Percentiles rank a stretch among this genome's conserved stretches.
Conservation (phyloP, 2,888 invertebrate species). For the Antitype chi region DNA sequence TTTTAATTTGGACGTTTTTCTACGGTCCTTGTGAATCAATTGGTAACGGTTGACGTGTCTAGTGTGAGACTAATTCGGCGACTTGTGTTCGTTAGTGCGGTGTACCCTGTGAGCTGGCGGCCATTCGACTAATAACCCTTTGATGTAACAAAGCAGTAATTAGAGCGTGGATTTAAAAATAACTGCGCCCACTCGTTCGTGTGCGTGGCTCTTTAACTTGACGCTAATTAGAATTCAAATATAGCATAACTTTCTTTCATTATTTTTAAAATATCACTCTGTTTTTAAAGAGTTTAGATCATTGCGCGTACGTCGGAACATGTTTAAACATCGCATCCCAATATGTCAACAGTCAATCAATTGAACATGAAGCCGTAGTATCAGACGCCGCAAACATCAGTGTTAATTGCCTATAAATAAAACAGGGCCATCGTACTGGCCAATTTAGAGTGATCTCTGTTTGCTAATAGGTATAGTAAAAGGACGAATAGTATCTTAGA, state of each 20-base stretch:
- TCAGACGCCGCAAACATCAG: slow-evolving; percentile 72
- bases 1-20: slow-evolving; percentile 72
- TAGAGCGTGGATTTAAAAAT: slow-evolving; percentile 79
- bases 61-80: slow-evolving; percentile 81
- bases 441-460: slow-evolving; percentile 67
- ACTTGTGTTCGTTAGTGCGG: slow-evolving; percentile 80
- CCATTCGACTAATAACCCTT: slow-evolving; percentile 71
- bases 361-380: slow-evolving; percentile 75
- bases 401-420: slow-evolving; percentile 85
- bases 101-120: slow-evolving; percentile 77
- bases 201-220: slow-evolving; percentile 67
- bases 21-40: slow-evolving; percentile 75
- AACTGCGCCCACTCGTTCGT: slow-evolving; percentile 72
- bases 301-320: slow-evolving; percentile 40
- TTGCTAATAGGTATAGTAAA: slow-evolving; percentile 64
- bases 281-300: slow-evolving; percentile 6
- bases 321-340: slow-evolving; percentile 67
- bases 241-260: not conserved
- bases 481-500: slow-evolving; percentile 50
- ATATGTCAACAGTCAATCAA: slow-evolving; percentile 86
- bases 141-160: slow-evolving; percentile 77
- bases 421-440: slow-evolving; percentile 68
- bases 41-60: slow-evolving; percentile 75
- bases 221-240: slow-evolving; percentile 57
- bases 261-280: not conserved